Evolutionary conservation across 1,140 invertebrate genomes (phyloP), one percentile per base, ranked within the genome.

Genomic region (Drosophila tristis): DNA sequence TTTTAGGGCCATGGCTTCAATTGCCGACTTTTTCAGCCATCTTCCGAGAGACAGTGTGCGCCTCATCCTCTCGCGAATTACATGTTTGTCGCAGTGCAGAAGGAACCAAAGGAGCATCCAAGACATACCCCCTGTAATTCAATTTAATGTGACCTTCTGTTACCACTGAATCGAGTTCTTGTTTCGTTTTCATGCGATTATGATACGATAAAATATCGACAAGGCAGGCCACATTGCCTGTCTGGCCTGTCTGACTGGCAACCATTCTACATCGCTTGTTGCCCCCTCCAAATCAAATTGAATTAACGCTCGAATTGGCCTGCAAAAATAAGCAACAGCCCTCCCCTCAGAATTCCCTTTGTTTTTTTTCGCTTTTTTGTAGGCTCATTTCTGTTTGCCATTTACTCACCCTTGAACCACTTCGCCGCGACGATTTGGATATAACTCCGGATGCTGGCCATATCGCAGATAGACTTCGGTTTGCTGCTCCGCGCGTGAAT

Each of bases 401-500:
- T 79, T 73, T 80, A 91, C 93, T 93, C 92, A 96, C 95, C 95
- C 95, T 56, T 96, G 94, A 2, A 96, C 95, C 20, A 97, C 95
- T 92, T 97, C 96, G 0, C 97, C 97, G 62, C 97, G 93, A 81
- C 97, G 93, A 90, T 98, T 97, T 1, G 97, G 97, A 92, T 98
- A 98, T 5, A 98, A 93, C 92, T 98, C 97, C 7, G 97, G 97
- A 94, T 98, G 97, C 85, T 97, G 97, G 11, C 97, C 97, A 90
- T 97, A 98, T 65, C 97, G 94, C 25, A 97, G 93, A 91, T 97
- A 97, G 35, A 97, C 96, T 91, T 98, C 97, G 77, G 96, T 96
- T 92, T 97, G 97, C 85, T 97, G 97, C 91, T 98, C 97, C 2
- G 97, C 97, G 67, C 96, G 93, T 58, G 94, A 94, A 91, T 94